Evolutionary conservation across 2,113 vertebrate species (phyloP).

Genomic region (Vulpes ferrilata): DNA sequence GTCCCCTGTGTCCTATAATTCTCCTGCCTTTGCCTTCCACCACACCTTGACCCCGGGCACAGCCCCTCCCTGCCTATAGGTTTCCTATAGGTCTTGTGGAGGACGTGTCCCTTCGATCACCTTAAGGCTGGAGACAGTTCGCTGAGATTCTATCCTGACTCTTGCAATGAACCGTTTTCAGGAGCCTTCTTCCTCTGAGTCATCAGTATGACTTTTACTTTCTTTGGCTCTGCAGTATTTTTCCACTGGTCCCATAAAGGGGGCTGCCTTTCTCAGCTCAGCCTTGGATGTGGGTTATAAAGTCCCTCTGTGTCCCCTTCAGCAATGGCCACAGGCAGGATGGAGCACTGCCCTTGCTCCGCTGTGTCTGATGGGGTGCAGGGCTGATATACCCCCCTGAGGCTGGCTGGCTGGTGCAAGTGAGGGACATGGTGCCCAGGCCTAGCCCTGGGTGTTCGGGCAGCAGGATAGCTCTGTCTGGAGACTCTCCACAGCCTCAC

Average conservation of each 20-base stretch:
- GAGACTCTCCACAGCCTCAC: no score
- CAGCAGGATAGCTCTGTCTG: not conserved
- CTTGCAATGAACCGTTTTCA: not conserved
- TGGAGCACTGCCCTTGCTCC: not conserved
- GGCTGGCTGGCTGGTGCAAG: not conserved
- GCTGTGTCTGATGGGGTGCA: rapidly evolving
- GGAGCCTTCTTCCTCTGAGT: not conserved
- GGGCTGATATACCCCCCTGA: not conserved
- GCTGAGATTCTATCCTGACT: not conserved
- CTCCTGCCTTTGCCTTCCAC: not conserved
- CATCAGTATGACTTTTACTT: not conserved
- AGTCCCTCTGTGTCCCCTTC: not conserved
- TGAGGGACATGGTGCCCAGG: not conserved
- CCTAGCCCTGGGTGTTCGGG: rapidly evolving
- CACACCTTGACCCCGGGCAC: not conserved
- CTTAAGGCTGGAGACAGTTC: no score
- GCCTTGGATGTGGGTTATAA: not conserved
- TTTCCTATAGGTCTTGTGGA: not conserved
- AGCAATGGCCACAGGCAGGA: not conserved
- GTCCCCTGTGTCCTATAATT: not conserved
- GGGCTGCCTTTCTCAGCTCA: not conserved
- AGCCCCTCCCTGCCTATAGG: not conserved
- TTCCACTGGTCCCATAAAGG: rapidly evolving
- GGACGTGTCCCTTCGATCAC: rapidly evolving
- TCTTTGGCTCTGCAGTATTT: not conserved